phyloP scores from a whole-genome alignment of 64 coral and sea anemone species.

The Pocillopora verrucosa region DNA sequence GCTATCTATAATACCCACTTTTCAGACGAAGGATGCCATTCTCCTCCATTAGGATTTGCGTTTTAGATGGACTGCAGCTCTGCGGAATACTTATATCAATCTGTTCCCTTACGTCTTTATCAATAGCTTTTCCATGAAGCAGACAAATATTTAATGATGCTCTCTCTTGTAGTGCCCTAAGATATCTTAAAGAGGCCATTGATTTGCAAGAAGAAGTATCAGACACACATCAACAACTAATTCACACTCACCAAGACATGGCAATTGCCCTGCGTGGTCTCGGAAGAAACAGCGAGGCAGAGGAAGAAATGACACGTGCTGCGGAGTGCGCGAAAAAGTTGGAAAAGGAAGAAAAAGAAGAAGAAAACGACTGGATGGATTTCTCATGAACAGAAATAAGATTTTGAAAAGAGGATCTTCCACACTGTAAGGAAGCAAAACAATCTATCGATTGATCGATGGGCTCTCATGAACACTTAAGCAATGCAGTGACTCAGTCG shows the following conservation, averaged over 20 bases:
- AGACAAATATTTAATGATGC: background rate
- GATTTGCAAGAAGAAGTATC: constrained; percentile 6
- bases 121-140: background rate
- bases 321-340: background rate
- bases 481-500: too few species aligned
- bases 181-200: background rate
- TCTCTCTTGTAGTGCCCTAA: background rate
- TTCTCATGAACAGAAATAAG: too few species aligned
- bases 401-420: too few species aligned
- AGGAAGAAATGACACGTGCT: background rate
- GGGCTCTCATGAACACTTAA: too few species aligned
- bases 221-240: background rate
- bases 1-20: too few species aligned
- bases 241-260: background rate
- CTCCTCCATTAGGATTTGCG: too few species aligned
- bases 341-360: background rate
- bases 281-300: background rate
- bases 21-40: too few species aligned
- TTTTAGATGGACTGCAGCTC: too few species aligned
- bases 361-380: background rate
- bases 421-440: too few species aligned
- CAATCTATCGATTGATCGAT: too few species aligned
- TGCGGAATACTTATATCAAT: too few species aligned
- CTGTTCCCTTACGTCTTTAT: too few species aligned
- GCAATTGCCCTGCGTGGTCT: background rate